Evolutionary conservation across 2,113 vertebrate genomes (phyloP).

Genomic region (Leucoraja erinaceus): DNA sequence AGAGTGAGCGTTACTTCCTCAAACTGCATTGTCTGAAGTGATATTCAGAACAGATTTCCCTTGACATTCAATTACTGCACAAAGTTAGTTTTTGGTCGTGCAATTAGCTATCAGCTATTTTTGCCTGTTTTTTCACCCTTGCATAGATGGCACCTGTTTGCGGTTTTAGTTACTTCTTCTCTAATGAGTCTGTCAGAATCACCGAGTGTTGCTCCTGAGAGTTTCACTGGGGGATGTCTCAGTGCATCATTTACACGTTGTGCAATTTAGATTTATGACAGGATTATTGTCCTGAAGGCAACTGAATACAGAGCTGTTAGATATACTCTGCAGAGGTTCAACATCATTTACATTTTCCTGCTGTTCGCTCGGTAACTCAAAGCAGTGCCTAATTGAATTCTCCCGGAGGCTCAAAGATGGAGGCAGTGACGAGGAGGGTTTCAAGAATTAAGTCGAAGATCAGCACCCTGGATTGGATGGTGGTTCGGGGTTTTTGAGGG

Average conservation of each 20-base stretch:
- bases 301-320: not conserved
- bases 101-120: conserved; percentile 31
- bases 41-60: conserved; percentile 30
- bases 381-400: no score
- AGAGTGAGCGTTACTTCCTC: not conserved
- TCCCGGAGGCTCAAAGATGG: no score
- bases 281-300: not conserved
- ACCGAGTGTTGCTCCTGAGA: not conserved
- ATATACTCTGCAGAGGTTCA: not conserved
- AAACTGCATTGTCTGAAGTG: not conserved
- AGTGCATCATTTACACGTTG: not conserved
- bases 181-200: conserved; percentile 15
- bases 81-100: conserved; percentile 29
- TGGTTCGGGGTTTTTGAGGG: no score
- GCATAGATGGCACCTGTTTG: conserved; percentile 30
- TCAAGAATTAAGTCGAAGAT: no score
- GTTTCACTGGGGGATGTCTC: not conserved
- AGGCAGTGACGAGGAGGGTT: no score
- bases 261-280: conserved; percentile 18
- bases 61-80: conserved; percentile 28
- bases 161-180: not conserved
- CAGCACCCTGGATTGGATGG: no score
- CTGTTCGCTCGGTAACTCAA: not conserved
- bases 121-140: not conserved
- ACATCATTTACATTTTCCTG: not conserved